Evolutionary conservation across 2,113 vertebrate genomes (phyloP).

Genomic region (Pleuronectes platessa): DNA sequence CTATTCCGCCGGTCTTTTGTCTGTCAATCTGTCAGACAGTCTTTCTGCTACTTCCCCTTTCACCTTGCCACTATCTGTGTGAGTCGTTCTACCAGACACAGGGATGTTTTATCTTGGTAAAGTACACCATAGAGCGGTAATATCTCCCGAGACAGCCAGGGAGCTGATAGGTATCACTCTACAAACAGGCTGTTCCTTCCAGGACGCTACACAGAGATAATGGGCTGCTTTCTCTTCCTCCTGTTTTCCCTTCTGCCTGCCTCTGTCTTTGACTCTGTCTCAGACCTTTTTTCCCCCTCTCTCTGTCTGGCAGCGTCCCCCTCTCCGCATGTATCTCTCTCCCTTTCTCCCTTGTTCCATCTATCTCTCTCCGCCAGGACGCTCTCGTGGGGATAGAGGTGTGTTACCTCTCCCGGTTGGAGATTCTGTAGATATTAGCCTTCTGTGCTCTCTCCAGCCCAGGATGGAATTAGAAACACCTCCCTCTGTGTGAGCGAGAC

Average conservation of each 20-base stretch:
- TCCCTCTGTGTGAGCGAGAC: conserved; percentile 43
- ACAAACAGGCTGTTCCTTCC: conserved; percentile 76
- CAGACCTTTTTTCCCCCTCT: conserved; percentile 1
- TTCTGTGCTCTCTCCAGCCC: conserved; percentile 65
- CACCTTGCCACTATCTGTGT: conserved; percentile 72
- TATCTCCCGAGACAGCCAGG: conserved; percentile 74
- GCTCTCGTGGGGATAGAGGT: conserved; percentile 67
- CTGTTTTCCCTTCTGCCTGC: conserved; percentile 52
- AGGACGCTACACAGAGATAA: conserved; percentile 70
- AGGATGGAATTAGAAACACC: conserved; percentile 67
- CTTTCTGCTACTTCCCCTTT: conserved; percentile 58
- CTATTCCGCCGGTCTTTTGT: conserved; percentile 48
- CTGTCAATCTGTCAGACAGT: conserved; percentile 58
- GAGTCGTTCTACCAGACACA: conserved; percentile 64
- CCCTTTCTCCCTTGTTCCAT: conserved; percentile 35
- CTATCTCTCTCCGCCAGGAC: conserved; percentile 61
- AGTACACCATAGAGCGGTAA: conserved; percentile 74
- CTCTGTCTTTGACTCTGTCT: conserved; percentile 55
- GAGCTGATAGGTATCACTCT: conserved; percentile 80
- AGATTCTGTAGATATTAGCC: conserved; percentile 76
- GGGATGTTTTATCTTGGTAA: conserved; percentile 75
- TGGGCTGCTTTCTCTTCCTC: conserved; percentile 52
- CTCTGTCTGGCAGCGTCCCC: conserved; percentile 20
- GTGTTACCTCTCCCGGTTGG: conserved; percentile 65
- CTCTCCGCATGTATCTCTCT: conserved; percentile 4